Base-by-base conservation (phyloP, 1,140 invertebrate species). In the Tenebrio molitor region DNA sequence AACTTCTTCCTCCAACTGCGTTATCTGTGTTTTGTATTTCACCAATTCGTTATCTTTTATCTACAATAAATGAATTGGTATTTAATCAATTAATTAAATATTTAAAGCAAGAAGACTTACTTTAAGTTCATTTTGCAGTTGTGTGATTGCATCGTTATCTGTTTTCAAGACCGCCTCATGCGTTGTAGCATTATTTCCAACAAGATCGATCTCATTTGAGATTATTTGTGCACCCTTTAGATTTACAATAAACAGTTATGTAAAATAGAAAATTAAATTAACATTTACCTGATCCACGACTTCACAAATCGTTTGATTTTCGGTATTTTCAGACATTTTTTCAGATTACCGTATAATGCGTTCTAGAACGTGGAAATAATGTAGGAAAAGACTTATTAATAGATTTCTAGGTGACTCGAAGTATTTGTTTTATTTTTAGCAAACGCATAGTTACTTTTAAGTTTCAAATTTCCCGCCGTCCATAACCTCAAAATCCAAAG, bases 1-100 rank as follows among this genome's bases (percentile, higher is more conserved):
- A 4, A 81, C 39, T 39, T 82, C 77, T 21, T 73, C 42, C 78
- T 83, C 78, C 25, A 81, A 36, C 36, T 75, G 34, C 2, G 66
- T 70, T 14, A 80, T 12, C 73, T 71, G 74, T 17, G 69, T 75
- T 74, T 78, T 81, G 1, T 78, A 72, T n/a, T 33, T 50, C 12
- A 72, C 69, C 34, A 80, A 75, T 75, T 82, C 80, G 21, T 70
- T 19, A 65, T 80, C 76, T 75, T 75, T 78, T 68, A 69, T 8
- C 77, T 78, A 33, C 15, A 76, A 76, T 14, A 69, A 44, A 39
- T n/a, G n/a, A n/a, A n/a, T n/a, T n/a, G n/a, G n/a, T n/a, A n/a
- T n/a, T n/a, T n/a, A n/a, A n/a, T n/a, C n/a, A n/a, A n/a, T n/a
- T n/a, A n/a, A n/a, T n/a, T n/a, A n/a, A n/a, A n/a, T n/a, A n/a